Conservation (phyloP, 2,888 invertebrate genomes). For the Stenodema calcarata region DNA sequence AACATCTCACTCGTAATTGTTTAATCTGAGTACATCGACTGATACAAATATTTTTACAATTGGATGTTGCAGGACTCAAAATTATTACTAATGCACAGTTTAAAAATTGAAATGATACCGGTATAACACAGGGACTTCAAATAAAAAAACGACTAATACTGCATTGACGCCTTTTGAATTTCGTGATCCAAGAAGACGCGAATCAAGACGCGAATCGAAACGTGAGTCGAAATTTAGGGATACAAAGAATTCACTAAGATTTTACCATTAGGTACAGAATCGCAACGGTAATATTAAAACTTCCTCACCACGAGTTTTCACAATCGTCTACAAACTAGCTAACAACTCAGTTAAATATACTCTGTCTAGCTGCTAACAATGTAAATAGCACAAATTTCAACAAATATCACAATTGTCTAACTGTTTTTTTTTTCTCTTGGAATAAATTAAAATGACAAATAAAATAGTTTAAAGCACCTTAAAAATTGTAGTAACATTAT, state of each 20-base stretch:
- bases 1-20: not conserved
- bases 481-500: not conserved
- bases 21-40: not conserved
- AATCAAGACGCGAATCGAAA: no score
- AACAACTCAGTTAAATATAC: not conserved
- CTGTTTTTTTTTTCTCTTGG: not conserved
- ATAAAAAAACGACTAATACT: not conserved
- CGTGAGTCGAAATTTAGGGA: no score
- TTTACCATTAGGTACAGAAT: not conserved
- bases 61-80: not conserved
- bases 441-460: not conserved
- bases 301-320: not conserved
- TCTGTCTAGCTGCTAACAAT: not conserved
- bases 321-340: not conserved
- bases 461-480: not conserved
- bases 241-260: not conserved
- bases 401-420: constrained; percentile 15
- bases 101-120: no score
- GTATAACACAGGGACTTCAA: not conserved
- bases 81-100: no score
- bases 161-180: no score
- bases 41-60: not conserved
- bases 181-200: no score
- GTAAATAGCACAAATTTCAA: not conserved
- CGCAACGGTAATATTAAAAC: not conserved